Percentiles rank a stretch among this genome's conserved stretches.
These are phyloP conservation scores for Berghia stephanieae DNA, from an alignment of 1,140 invertebrate species.

Conservation along the genomic window DNA sequence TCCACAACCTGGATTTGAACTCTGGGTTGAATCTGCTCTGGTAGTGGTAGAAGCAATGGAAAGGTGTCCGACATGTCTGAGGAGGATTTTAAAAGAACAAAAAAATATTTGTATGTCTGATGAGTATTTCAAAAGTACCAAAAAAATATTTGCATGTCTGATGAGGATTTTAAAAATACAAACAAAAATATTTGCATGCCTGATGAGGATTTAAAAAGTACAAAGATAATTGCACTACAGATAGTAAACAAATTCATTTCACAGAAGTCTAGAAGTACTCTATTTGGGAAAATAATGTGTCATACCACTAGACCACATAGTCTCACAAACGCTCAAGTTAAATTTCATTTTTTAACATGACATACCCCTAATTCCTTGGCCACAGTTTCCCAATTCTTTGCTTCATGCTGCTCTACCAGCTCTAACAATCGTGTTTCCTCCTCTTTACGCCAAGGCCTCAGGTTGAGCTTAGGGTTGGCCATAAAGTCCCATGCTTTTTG, in stretches of 20 bases:
- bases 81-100: slow-evolving; percentile 27
- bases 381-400: slow-evolving; percentile 55
- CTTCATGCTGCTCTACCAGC: slow-evolving; percentile 46
- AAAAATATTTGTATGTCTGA: not conserved
- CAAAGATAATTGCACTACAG: not conserved
- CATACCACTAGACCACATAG: not conserved
- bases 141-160: not conserved
- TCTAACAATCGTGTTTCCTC: slow-evolving; percentile 52
- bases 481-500: slow-evolving; percentile 59
- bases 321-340: not conserved
- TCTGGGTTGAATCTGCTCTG: slow-evolving; percentile 54
- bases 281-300: not conserved
- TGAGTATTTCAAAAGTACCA: not conserved
- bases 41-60: slow-evolving; percentile 64
- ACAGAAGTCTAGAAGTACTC: not conserved
- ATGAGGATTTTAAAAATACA: not conserved
- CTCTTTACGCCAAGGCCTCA: slow-evolving; percentile 43
- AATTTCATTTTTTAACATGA: not conserved
- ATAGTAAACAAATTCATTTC: not conserved
- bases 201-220: not conserved
- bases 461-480: slow-evolving; percentile 57
- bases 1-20: slow-evolving; percentile 55
- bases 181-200: not conserved
- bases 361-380: slow-evolving; percentile 59
- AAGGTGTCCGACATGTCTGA: slow-evolving; percentile 61